These are phyloP conservation scores for Myotis daubentonii DNA, from an alignment of 2,797 vertebrate genomes.

Conservation along the genomic window DNA sequence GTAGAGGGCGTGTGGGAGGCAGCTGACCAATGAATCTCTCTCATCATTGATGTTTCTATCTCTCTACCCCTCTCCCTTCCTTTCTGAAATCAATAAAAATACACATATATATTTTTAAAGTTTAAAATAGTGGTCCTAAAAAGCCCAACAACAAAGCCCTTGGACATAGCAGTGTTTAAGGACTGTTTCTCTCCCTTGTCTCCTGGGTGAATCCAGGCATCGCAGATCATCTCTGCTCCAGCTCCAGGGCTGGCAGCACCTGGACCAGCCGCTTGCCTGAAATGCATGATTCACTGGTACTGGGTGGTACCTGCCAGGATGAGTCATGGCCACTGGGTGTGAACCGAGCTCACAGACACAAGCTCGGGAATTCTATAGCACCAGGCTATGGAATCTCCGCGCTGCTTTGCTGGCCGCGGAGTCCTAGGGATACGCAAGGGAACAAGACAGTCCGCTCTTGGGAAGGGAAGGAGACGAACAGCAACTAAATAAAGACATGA, in stretches of 20 bases:
- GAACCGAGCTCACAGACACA: neutral
- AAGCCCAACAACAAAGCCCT: neutral
- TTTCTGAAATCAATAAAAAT: too few species aligned
- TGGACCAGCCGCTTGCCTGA: neutral
- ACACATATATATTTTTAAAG: too few species aligned
- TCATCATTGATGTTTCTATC: too few species aligned
- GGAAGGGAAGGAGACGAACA: neutral
- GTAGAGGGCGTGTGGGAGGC: too few species aligned
- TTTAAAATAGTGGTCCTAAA: neutral
- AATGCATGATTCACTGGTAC: accelerated
- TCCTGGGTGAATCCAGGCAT: neutral
- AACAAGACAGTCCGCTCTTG: neutral
- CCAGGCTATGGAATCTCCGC: too few species aligned
- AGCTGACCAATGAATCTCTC: too few species aligned
- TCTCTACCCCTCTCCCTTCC: too few species aligned
- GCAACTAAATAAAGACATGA: neutral
- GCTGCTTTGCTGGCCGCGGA: accelerated
- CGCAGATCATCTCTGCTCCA: neutral
- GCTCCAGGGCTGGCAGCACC: neutral
- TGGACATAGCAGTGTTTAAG: accelerated
- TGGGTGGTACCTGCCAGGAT: too few species aligned
- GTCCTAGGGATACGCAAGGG: neutral
- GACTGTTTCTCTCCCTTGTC: neutral
- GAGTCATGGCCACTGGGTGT: neutral
- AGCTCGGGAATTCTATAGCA: neutral